These are phyloP conservation scores for Hyposmocoma kahamanoa DNA, from an alignment of 1,140 invertebrate species.

Conservation along the genomic window DNA sequence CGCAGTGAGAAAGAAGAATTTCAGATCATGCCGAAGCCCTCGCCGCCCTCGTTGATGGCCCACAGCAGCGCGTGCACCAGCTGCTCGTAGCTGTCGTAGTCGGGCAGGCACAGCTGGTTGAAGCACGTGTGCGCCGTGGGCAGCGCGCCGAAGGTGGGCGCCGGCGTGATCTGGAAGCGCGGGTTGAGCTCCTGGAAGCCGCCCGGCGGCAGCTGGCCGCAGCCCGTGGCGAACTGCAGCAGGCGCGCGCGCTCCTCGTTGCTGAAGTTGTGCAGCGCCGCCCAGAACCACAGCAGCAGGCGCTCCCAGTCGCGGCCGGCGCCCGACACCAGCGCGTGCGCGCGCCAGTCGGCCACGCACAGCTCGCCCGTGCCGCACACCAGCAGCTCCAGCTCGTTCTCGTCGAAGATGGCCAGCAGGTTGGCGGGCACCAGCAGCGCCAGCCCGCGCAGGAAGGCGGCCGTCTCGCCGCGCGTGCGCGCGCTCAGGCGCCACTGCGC, in stretches of 20 bases:
- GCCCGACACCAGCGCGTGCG: constrained; percentile 90
- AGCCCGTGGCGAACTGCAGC: constrained; percentile 95
- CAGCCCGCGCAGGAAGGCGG: constrained; percentile 91
- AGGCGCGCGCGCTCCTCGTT: constrained; percentile 94
- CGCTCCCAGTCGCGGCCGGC: constrained; percentile 88
- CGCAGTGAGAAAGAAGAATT: too few relatives aligned
- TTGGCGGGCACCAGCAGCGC: constrained; percentile 94
- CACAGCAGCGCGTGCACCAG: constrained; percentile 92
- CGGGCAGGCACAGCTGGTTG: constrained; percentile 96
- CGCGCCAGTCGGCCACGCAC: constrained; percentile 90
- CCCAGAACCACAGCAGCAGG: constrained; percentile 96
- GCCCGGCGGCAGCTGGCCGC: constrained; percentile 92
- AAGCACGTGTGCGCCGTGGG: constrained; percentile 97
- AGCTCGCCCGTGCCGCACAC: constrained; percentile 96
- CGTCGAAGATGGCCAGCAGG: constrained; percentile 95
- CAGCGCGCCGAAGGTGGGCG: constrained; percentile 90
- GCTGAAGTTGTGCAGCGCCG: constrained; percentile 91
- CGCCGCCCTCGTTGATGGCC: constrained; percentile 95
- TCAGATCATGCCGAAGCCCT: constrained; percentile 93
- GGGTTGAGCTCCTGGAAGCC: constrained; percentile 92
- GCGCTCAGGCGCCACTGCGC: constrained; percentile 91
- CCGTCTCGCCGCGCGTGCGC: constrained; percentile 88
- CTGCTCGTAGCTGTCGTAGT: constrained; percentile 95
- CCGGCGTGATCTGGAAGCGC: constrained; percentile 92
- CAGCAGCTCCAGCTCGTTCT: constrained; percentile 95